Conservation (phyloP, 2,888 invertebrate species). For the Drosophila meridiana region DNA sequence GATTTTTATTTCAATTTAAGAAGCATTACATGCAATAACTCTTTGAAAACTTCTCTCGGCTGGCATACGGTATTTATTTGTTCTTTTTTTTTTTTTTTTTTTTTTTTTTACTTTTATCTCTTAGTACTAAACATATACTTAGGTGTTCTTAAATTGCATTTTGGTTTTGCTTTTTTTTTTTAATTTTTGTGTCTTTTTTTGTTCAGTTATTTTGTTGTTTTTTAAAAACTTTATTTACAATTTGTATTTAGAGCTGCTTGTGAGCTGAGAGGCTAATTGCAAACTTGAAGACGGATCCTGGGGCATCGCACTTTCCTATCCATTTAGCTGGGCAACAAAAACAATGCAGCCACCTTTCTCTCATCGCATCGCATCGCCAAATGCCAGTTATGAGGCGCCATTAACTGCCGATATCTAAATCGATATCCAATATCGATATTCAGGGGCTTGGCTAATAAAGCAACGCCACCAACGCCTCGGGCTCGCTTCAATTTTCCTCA, state of each 20-base stretch:
- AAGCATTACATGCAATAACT: slow-evolving; percentile 70
- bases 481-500: slow-evolving; percentile 43
- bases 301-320: slow-evolving; percentile 49
- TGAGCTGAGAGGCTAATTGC: slow-evolving; percentile 47
- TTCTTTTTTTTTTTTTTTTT: not conserved
- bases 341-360: slow-evolving; percentile 56
- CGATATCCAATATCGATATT: slow-evolving; percentile 22
- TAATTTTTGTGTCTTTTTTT: slow-evolving; percentile 21
- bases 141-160: slow-evolving; percentile 43
- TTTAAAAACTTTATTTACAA: slow-evolving; percentile 78
- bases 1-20: slow-evolving; percentile 34
- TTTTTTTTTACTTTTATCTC: slow-evolving; percentile 14
- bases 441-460: slow-evolving; percentile 24
- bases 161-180: slow-evolving; percentile 24
- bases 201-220: slow-evolving; percentile 46
- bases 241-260: slow-evolving; percentile 70
- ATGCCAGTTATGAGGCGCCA: slow-evolving; percentile 34
- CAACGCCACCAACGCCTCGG: slow-evolving; percentile 17
- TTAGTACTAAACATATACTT: slow-evolving; percentile 70
- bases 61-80: slow-evolving; percentile 25
- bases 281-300: slow-evolving; percentile 47
- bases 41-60: slow-evolving; percentile 32
- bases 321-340: slow-evolving; percentile 16
- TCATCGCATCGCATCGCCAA: slow-evolving; percentile 24
- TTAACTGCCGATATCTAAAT: slow-evolving; percentile 29